Percentiles rank a stretch among this genome's conserved stretches.
phyloP scores from a whole-genome alignment of 1,140 invertebrate genomes.

The Drosophila melanogaster region Release_6_plus_ISO1_MT NT_037436.4:14839001-14839500 shows the following conservation, averaged over 20 bases:
- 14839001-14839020: too few relatives aligned
- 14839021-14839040: too few relatives aligned
- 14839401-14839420: slow-evolving; percentile 63
- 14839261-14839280: slow-evolving; percentile 46
- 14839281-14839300: slow-evolving; percentile 51
- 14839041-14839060: too few relatives aligned
- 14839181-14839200: neutral
- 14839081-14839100: too few relatives aligned
- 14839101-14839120: too few relatives aligned
- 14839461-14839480: slow-evolving; percentile 22
- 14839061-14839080: too few relatives aligned
- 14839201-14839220: slow-evolving; percentile 21
- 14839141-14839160: neutral
- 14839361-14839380: slow-evolving; percentile 65
- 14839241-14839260: slow-evolving; percentile 48
- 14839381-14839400: slow-evolving; percentile 62
- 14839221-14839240: slow-evolving; percentile 48
- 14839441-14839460: slow-evolving; percentile 33
- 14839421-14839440: slow-evolving; percentile 63
- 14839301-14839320: slow-evolving; percentile 48
- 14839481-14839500: slow-evolving; percentile 48
- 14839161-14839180: neutral
- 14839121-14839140: too few relatives aligned
- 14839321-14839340: slow-evolving; percentile 40
- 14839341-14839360: slow-evolving; percentile 31